Percentiles rank a stretch among this genome's conserved stretches.
Evolutionary conservation across 30 jellyfish, hydroid and myxozoan species (phyloP).

Genomic region (Pelagia noctiluca): DNA sequence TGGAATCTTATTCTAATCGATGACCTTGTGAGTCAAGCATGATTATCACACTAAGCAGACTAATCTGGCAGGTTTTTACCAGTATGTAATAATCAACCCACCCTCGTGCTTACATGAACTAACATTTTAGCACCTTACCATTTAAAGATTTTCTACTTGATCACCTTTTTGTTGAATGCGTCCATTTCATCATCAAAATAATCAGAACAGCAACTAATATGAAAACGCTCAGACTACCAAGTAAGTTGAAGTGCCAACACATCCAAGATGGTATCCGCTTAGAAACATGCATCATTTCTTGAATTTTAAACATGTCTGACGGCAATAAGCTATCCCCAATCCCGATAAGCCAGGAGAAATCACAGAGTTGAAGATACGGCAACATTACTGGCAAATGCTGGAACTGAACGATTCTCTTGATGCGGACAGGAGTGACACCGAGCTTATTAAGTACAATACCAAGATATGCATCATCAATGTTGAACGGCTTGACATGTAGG

Average conservation of each 20-base stretch:
- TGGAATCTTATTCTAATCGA: no score
- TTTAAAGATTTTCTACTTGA: no score
- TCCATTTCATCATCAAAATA: neutral
- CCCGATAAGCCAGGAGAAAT: constrained; percentile 60
- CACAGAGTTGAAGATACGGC: constrained; percentile 73
- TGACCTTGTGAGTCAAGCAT: no score
- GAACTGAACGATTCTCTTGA: constrained; percentile 65
- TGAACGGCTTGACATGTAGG: constrained; percentile 68
- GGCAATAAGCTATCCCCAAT: constrained; percentile 85
- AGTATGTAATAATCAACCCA: no score
- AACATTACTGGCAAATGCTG: constrained; percentile 57
- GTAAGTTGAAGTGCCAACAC: constrained; percentile 41
- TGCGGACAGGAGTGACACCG: constrained; percentile 61
- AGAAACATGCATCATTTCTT: constrained; percentile 45
- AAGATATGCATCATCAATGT: constrained; percentile 91
- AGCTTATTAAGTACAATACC: constrained; percentile 76
- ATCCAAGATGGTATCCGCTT: constrained; percentile 48
- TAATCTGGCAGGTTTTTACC: no score
- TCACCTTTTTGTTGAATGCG: no score
- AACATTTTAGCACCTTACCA: no score
- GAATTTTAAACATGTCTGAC: constrained; percentile 53
- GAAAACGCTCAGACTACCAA: neutral
- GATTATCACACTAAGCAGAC: no score
- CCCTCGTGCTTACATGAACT: no score
- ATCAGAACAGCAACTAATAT: neutral